Evolutionary conservation across 1,140 invertebrate genomes (phyloP).

Genomic region (Elysia chlorotica): DNA sequence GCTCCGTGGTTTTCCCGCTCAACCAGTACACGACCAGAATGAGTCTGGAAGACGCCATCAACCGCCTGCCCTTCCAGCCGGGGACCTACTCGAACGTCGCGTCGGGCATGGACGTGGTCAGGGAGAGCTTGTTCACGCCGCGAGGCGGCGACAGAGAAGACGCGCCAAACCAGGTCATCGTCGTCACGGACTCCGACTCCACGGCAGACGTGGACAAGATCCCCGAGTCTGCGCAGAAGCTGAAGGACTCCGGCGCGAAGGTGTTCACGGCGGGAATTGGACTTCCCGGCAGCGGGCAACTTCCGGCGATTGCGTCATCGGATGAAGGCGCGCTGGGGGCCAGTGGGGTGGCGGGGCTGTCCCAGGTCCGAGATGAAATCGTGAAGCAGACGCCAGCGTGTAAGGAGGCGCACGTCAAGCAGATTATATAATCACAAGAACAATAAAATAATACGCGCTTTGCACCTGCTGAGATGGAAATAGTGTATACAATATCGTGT

Average conservation of each 20-base stretch:
- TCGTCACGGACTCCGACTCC: constrained; percentile 41
- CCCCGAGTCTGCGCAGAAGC: constrained; percentile 18
- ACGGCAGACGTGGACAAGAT: constrained; percentile 18
- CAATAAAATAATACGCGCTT: too few species aligned
- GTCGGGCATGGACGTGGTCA: constrained; percentile 37
- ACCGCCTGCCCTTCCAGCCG: not conserved
- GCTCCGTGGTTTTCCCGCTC: constrained; percentile 40
- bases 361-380: not conserved
- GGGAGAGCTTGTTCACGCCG: constrained; percentile 24
- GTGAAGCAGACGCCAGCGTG: not conserved
- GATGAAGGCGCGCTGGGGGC: not conserved
- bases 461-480: too few species aligned
- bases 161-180: constrained; percentile 39
- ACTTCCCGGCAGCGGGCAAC: constrained; percentile 20
- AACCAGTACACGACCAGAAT: constrained; percentile 30
- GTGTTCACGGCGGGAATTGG: constrained; percentile 38
- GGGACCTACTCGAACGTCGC: constrained; percentile 28
- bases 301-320: not conserved
- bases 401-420: too few species aligned
- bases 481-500: too few species aligned
- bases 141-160: constrained; percentile 33
- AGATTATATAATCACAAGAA: too few species aligned
- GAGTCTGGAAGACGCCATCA: not conserved
- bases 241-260: constrained; percentile 34
- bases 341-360: not conserved